phyloP scores from a whole-genome alignment of 2,888 invertebrate species.

The Latrodectus elegans region DNA sequence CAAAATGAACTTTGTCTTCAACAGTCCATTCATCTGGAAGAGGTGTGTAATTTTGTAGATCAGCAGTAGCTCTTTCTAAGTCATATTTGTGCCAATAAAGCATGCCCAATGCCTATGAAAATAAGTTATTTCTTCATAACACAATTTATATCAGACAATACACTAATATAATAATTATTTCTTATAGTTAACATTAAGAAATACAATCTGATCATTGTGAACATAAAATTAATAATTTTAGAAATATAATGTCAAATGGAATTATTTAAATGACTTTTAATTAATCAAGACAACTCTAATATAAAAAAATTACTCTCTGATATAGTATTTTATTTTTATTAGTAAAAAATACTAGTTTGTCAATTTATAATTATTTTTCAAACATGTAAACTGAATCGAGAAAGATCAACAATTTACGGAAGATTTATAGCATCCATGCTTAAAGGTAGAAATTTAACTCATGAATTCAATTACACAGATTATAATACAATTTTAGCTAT shows the following conservation, averaged over 20 bases:
- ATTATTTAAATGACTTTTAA: not conserved
- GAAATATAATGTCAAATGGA: not conserved
- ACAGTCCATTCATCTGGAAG: slow-evolving; percentile 99
- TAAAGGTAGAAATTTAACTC: no score
- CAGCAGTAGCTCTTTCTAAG: slow-evolving; percentile 90
- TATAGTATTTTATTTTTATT: no score
- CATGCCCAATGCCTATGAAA: slow-evolving; percentile 88
- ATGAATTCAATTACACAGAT: no score
- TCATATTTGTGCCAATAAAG: slow-evolving; percentile 99
- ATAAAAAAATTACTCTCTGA: not conserved
- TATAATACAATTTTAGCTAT: no score
- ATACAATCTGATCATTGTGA: not conserved
- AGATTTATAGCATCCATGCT: no score
- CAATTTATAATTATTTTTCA: no score
- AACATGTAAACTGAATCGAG: no score
- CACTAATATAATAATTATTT: not conserved
- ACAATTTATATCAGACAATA: not conserved
- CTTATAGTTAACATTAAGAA: no score
- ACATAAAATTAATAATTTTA: not conserved
- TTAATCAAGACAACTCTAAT: not conserved
- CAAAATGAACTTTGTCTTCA: slow-evolving; percentile 97
- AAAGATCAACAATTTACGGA: no score
- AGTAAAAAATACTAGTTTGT: no score
- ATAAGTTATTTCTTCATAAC: not conserved
- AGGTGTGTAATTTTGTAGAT: slow-evolving; percentile 96